These are phyloP conservation scores for Biston betularia DNA, from an alignment of 2,888 invertebrate species.

Conservation along the genomic window DNA sequence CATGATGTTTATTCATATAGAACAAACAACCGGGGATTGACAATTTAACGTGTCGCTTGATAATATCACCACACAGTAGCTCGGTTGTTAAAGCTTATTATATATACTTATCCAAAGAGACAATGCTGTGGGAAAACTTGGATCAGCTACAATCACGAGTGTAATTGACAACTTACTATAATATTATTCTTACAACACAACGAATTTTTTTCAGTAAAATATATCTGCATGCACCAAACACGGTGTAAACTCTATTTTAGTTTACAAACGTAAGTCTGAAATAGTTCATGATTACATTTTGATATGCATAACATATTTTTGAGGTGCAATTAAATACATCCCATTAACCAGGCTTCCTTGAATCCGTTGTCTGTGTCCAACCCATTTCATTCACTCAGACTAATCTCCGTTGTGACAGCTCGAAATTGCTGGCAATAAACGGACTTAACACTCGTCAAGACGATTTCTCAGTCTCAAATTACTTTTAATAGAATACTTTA, in stretches of 20 bases:
- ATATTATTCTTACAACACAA: too few species aligned
- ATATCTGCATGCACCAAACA: too few species aligned
- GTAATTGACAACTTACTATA: too few species aligned
- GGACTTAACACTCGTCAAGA: constrained; percentile 27
- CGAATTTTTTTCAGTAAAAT: too few species aligned
- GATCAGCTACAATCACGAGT: too few species aligned
- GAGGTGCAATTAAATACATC: constrained; percentile 1
- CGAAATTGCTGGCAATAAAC: constrained; percentile 43
- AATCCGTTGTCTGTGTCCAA: constrained; percentile 48
- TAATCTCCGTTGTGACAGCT: constrained; percentile 50
- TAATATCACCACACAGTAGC: too few species aligned
- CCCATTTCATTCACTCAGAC: constrained; percentile 52
- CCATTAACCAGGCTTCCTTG: constrained; percentile 47
- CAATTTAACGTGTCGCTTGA: too few species aligned
- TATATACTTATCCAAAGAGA: too few species aligned
- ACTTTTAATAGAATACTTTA: constrained; percentile 10
- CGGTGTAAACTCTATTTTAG: neutral
- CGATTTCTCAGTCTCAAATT: constrained; percentile 35
- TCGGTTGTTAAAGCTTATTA: too few species aligned
- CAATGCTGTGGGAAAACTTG: too few species aligned
- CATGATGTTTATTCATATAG: too few species aligned
- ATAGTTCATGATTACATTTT: neutral
- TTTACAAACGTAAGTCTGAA: neutral
- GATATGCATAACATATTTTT: neutral
- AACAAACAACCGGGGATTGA: too few species aligned